Percentiles rank a stretch among this genome's conserved stretches.
Evolutionary conservation across 2,113 vertebrate species (phyloP).

Genomic region (Rhombomys opimus): DNA sequence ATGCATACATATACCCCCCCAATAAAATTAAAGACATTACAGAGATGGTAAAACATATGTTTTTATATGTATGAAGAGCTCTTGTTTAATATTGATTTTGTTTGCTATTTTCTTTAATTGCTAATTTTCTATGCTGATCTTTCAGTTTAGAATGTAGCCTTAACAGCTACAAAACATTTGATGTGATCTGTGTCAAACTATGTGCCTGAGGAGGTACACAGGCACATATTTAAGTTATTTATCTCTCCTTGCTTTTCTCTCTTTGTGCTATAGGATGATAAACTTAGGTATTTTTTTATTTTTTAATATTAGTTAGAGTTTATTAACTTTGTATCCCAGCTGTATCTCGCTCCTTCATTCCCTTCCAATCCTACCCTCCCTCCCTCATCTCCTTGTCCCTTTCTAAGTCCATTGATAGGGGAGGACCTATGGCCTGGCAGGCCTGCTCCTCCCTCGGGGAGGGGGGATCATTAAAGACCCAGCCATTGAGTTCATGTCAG

Average conservation of each 20-base stretch:
- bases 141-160: not conserved
- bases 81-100: not conserved
- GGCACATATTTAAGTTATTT: not conserved
- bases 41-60: not conserved
- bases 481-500: no score
- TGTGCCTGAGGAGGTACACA: not conserved
- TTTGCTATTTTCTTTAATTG: not conserved
- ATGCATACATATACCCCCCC: not conserved
- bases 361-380: no score
- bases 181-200: not conserved
- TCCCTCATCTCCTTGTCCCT: no score
- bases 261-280: not conserved
- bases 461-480: no score
- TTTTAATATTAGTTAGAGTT: no score
- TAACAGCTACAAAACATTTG: not conserved
- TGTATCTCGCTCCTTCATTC: no score
- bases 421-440: no score
- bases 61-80: not conserved
- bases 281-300: not conserved
- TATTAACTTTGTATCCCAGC: no score
- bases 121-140: not conserved
- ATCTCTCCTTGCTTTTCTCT: not conserved
- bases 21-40: not conserved
- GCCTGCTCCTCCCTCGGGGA: no score
- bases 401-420: no score